phyloP scores from a whole-genome alignment of 2,888 invertebrate species.

The Ganaspis brasiliensis region DNA sequence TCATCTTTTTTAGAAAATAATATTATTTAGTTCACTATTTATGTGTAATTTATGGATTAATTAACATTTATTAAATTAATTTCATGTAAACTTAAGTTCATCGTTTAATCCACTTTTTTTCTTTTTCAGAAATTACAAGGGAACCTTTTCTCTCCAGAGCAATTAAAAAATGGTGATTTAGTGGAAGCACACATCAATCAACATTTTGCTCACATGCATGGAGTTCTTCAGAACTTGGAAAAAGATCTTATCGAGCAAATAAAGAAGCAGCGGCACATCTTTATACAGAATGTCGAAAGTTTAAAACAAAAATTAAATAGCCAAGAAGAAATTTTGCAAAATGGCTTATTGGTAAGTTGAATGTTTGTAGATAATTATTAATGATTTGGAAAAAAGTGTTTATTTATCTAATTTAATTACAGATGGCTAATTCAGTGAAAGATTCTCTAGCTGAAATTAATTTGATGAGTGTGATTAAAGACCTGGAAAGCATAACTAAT shows the following conservation, averaged over 20 bases:
- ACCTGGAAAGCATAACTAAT: constrained; percentile 62
- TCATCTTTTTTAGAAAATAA: no score
- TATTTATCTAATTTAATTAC: constrained; percentile 41
- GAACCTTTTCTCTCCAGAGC: constrained; percentile 46
- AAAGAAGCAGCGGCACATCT: constrained; percentile 57
- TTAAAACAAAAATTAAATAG: constrained; percentile 58
- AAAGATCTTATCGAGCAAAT: constrained; percentile 79
- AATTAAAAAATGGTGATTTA: constrained; percentile 56
- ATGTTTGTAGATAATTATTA: constrained; percentile 24
- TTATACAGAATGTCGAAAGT: constrained; percentile 58
- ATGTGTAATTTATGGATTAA: neutral
- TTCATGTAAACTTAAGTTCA: neutral
- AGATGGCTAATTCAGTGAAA: constrained; percentile 62
- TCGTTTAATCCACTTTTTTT: no score
- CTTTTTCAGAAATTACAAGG: constrained; percentile 65
- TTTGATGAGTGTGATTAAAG: constrained; percentile 66
- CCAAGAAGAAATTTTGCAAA: constrained; percentile 61
- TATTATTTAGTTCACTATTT: neutral
- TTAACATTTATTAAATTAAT: neutral
- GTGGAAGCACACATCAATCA: constrained; percentile 80
- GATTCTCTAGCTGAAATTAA: constrained; percentile 60
- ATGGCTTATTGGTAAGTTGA: constrained; percentile 63
- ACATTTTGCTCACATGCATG: constrained; percentile 82
- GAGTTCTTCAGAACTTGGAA: constrained; percentile 82
- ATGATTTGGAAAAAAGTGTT: constrained; percentile 16